Conservation (phyloP, 2,888 invertebrate genomes). For the Coremacera marginata region DNA sequence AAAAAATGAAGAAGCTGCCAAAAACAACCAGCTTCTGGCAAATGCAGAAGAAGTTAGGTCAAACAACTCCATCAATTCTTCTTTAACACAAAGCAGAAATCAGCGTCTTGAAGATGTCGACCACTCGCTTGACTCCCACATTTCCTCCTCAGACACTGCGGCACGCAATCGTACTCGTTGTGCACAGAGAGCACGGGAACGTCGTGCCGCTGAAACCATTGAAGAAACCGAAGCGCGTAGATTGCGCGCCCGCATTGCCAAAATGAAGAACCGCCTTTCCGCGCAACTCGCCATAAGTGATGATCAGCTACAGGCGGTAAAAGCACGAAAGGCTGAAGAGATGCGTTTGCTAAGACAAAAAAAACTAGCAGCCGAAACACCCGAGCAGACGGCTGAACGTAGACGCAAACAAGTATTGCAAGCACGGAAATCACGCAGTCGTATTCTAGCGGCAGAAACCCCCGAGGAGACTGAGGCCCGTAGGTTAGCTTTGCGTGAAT, state of each 20-base stretch:
- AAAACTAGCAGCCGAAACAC: constrained; percentile 38
- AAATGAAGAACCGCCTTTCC: constrained; percentile 51
- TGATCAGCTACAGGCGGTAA: constrained; percentile 37
- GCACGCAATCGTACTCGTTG: not conserved
- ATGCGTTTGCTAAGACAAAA: constrained; percentile 40
- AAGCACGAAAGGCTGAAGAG: constrained; percentile 35
- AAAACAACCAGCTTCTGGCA: not conserved
- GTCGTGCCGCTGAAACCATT: constrained; percentile 35
- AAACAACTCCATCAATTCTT: not conserved
- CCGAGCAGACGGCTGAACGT: constrained; percentile 38
- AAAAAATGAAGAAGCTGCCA: not conserved
- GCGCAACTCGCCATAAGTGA: constrained; percentile 47
- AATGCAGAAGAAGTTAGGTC: not conserved
- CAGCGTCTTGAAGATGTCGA: not conserved
- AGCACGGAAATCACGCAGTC: constrained; percentile 27
- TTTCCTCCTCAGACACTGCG: not conserved
- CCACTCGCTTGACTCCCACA: not conserved
- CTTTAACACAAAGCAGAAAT: not conserved
- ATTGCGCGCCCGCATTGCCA: constrained; percentile 47
- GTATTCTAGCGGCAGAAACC: constrained; percentile 37
- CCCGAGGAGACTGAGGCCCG: constrained; percentile 44
- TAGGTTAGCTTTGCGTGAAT: constrained; percentile 20
- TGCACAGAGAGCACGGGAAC: constrained; percentile 32
- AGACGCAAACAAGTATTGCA: constrained; percentile 20
- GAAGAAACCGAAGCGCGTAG: constrained; percentile 42